A percentile compares a stretch with the other conserved stretches of the same genome.
Evolutionary conservation across 2,888 invertebrate genomes (phyloP).

Genomic region (Gastracanthus pulcherrimus): DNA sequence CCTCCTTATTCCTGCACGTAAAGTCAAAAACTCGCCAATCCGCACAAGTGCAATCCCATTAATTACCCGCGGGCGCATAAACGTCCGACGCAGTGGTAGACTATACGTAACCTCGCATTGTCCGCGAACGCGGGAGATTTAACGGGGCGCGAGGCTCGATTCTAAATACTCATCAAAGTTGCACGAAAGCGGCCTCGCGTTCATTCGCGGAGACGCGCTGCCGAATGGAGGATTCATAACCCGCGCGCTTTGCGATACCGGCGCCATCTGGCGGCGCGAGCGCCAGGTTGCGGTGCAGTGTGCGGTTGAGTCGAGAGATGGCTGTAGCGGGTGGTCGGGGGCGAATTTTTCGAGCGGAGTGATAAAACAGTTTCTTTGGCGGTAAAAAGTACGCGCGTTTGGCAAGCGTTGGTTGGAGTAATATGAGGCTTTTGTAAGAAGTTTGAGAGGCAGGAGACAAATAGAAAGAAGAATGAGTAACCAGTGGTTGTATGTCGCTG

Average conservation of each 20-base stretch:
- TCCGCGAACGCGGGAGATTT: not conserved
- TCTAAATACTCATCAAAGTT: constrained; percentile 27
- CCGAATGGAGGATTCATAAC: constrained; percentile 15
- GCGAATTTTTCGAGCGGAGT: not conserved
- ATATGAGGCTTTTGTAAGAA: too few species aligned
- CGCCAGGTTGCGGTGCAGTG: not conserved
- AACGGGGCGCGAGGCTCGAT: constrained; percentile 1
- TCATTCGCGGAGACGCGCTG: constrained; percentile 15
- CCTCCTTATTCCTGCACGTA: too few species aligned
- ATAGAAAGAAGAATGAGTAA: too few species aligned
- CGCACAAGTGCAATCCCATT: too few species aligned
- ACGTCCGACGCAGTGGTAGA: not conserved
- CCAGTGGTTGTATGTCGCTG: too few species aligned
- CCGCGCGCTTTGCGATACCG: constrained; percentile 17
- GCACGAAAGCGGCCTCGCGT: not conserved
- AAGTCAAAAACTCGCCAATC: too few species aligned
- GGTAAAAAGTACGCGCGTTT: too few species aligned
- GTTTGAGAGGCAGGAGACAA: too few species aligned
- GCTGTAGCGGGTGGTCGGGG: constrained; percentile 10
- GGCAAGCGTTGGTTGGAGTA: too few species aligned
- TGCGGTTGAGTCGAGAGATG: constrained; percentile 6
- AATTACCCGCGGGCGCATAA: not conserved
- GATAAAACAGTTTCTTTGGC: not conserved
- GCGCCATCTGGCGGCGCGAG: constrained; percentile 59
- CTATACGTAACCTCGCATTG: too few species aligned